Evolutionary conservation across 2,113 vertebrate genomes (phyloP), one percentile per base, ranked within the genome.

Genomic region (Myotis lucifugus): DNA sequence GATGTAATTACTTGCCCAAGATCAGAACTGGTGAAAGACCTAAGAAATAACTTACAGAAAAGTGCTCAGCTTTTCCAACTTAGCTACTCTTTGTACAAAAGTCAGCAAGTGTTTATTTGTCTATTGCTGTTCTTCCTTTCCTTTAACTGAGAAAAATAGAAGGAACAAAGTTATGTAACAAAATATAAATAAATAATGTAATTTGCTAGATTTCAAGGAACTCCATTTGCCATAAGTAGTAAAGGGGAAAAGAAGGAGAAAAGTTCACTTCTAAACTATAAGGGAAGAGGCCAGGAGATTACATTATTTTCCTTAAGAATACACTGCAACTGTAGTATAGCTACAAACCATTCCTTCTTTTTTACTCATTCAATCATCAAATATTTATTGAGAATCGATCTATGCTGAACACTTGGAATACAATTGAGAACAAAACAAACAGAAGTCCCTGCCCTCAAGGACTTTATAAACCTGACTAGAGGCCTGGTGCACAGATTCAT

Each of bases 71-170:
- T 95, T 85, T 85, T 90, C 27, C 61, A 91, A 94, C 21, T 34
- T 86, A 66, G 42, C 56, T 50, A 76, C 40, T n/a, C 37, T 76
- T 87, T 85, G 56, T 86, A 86, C 52, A 72, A 88, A 88, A 91
- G 46, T 42, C 76, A 83, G 73, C 90, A 85, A 32, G 69, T 89
- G n/a, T 73, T 90, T 77, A 76, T 66, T 52, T 95, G 29, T 61
- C 32, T 94, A 54, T 67, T 93, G 64, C 15, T 91, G 34, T 32
- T 74, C 81, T 85, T 94, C 59, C 59, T 61, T 61, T 61, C 46
- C 46, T 97, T 87, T 91, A 92, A 77, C 34, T 78, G 34, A 91
- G 69, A 95, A 73, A 88, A 94, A 74, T 17, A 88, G 40, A 93
- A 86, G 27, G 32, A 15, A 83, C 13, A 88, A 85, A 74, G 18